Evolutionary conservation across 2,797 vertebrate genomes (phyloP).

Genomic region (Lycodopsis pacificus): DNA sequence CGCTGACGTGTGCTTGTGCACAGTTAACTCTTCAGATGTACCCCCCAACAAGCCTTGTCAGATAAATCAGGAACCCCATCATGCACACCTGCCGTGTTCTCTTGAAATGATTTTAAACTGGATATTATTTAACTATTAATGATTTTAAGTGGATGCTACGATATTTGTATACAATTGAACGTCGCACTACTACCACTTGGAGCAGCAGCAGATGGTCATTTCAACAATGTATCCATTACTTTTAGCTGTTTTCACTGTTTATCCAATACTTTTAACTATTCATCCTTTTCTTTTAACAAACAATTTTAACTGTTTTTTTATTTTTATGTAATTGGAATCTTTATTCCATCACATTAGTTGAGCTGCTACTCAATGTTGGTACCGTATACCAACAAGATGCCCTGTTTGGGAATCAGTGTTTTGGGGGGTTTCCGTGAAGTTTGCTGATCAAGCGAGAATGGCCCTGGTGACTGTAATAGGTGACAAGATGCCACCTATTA

Average conservation of each 20-base stretch:
- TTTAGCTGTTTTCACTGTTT: not conserved
- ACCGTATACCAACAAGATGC: not conserved
- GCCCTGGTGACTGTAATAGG: not conserved
- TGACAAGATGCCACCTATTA: conserved; percentile 19
- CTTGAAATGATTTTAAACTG: not conserved
- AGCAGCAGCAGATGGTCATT: not conserved
- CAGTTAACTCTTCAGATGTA: conserved; percentile 12
- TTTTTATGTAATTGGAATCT: not conserved
- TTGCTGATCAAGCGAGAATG: conserved; percentile 11
- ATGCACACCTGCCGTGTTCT: not conserved
- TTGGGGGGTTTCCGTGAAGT: not conserved
- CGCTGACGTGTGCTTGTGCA: conserved; percentile 5
- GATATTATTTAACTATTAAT: not conserved
- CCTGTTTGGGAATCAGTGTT: not conserved
- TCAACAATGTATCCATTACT: not conserved
- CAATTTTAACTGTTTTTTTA: not conserved
- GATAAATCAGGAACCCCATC: not conserved
- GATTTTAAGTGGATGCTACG: not conserved
- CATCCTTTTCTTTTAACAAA: too few species aligned
- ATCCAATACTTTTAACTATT: not conserved
- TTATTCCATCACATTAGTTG: not conserved
- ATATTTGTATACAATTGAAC: not conserved
- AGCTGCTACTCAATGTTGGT: not conserved
- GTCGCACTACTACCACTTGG: not conserved
- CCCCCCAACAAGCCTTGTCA: conserved; percentile 1